Percentiles rank a stretch among this genome's conserved stretches.
Conservation (phyloP, 1,140 invertebrate genomes). For the Achroia grisella region DNA sequence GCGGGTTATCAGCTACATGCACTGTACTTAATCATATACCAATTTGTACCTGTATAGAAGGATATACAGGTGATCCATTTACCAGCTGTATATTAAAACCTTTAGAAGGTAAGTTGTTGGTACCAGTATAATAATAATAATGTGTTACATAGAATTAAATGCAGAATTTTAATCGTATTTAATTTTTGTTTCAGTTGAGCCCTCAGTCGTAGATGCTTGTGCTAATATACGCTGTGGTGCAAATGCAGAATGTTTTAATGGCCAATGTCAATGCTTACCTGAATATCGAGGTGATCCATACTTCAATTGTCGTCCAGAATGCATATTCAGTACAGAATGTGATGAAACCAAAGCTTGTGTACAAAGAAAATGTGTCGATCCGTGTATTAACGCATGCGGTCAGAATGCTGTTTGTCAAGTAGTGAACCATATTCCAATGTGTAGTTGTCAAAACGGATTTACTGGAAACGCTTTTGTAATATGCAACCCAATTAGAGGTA, state of each 20-base stretch:
- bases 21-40: constrained; percentile 78
- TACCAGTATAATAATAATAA: too few relatives aligned
- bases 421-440: constrained; percentile 85
- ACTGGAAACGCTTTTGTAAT: constrained; percentile 80
- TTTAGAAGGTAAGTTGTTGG: constrained; percentile 67
- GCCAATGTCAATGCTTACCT: constrained; percentile 76
- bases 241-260: constrained; percentile 84
- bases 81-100: constrained; percentile 76
- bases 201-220: constrained; percentile 73
- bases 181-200: constrained; percentile 65
- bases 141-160: not conserved
- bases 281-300: constrained; percentile 81
- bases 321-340: constrained; percentile 88
- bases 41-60: constrained; percentile 78
- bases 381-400: constrained; percentile 84
- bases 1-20: constrained; percentile 79
- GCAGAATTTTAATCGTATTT: not conserved
- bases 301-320: constrained; percentile 84
- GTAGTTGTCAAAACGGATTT: constrained; percentile 79
- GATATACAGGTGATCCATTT: constrained; percentile 83
- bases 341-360: constrained; percentile 81
- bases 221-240: constrained; percentile 81
- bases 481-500: constrained; percentile 73
- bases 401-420: constrained; percentile 83
- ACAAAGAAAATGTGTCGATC: constrained; percentile 84